Conservation (phyloP, 2,888 invertebrate genomes). For the Phengaris arion region DNA sequence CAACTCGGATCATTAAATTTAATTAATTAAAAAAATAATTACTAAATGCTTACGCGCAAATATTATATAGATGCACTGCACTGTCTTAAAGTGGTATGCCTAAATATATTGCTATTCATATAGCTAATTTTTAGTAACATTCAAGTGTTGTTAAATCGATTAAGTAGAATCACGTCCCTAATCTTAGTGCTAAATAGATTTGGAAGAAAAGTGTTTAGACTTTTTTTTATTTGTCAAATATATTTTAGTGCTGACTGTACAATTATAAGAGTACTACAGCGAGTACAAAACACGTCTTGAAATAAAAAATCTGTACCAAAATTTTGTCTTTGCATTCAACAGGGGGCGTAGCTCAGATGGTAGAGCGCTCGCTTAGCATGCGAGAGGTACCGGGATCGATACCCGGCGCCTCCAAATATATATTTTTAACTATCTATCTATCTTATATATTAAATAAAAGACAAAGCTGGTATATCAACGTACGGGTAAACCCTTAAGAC, state of each 20-base stretch:
- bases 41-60: neutral
- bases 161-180: too few species aligned
- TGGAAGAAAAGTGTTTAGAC: too few species aligned
- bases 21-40: neutral
- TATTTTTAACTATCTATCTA: neutral
- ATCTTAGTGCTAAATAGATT: too few species aligned
- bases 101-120: too few species aligned
- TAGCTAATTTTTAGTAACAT: too few species aligned
- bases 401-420: conserved; percentile 72
- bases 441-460: too few species aligned
- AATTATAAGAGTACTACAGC: neutral
- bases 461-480: too few species aligned
- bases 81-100: too few species aligned
- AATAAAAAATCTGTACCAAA: neutral
- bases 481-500: too few species aligned
- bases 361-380: conserved; percentile 80
- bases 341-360: conserved; percentile 79
- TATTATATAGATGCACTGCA: too few species aligned
- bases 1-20: neutral
- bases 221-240: neutral
- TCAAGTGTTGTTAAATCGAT: too few species aligned
- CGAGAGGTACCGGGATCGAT: conserved; percentile 80
- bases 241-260: neutral
- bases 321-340: neutral
- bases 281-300: neutral